Percentiles rank a stretch among this genome's conserved stretches.
Conservation (phyloP, 2,888 invertebrate species). For the Nasonia oneida region DNA sequence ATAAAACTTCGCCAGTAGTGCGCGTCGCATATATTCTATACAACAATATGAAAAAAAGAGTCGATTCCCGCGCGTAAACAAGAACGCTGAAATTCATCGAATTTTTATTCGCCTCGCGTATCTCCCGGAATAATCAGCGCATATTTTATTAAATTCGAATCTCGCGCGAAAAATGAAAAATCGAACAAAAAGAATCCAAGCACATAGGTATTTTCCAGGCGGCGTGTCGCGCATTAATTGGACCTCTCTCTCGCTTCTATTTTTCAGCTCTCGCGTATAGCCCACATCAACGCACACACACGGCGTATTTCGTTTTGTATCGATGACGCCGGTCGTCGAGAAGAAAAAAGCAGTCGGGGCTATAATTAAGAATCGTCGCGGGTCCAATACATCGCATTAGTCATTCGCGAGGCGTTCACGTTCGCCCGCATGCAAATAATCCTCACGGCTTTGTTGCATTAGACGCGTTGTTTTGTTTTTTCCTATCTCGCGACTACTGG, state of each 20-base stretch:
- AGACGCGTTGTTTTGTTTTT: not conserved
- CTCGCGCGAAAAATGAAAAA: not conserved
- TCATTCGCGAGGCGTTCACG: conserved; percentile 24
- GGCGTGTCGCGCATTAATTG: not conserved
- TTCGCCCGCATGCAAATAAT: conserved; percentile 16
- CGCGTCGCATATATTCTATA: not conserved
- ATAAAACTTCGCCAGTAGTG: not conserved
- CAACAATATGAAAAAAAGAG: not conserved
- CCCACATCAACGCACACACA: not conserved
- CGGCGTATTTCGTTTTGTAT: not conserved
- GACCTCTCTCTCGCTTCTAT: not conserved
- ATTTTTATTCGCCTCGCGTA: not conserved
- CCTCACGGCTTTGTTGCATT: not conserved
- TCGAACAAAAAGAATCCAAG: not conserved
- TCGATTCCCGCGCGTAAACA: not conserved
- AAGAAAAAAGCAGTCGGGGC: not conserved
- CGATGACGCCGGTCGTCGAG: conserved; percentile 15
- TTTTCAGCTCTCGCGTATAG: conserved; percentile 3
- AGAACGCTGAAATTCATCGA: not conserved
- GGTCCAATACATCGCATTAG: conserved; percentile 41
- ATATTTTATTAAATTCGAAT: not conserved
- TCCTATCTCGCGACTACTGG: not conserved
- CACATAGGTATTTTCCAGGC: conserved; percentile 20
- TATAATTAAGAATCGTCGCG: conserved; percentile 41
- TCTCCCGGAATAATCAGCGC: not conserved